These are phyloP conservation scores for Apotomis turbidana DNA, from an alignment of 2,888 invertebrate species.

Conservation along the genomic window DNA sequence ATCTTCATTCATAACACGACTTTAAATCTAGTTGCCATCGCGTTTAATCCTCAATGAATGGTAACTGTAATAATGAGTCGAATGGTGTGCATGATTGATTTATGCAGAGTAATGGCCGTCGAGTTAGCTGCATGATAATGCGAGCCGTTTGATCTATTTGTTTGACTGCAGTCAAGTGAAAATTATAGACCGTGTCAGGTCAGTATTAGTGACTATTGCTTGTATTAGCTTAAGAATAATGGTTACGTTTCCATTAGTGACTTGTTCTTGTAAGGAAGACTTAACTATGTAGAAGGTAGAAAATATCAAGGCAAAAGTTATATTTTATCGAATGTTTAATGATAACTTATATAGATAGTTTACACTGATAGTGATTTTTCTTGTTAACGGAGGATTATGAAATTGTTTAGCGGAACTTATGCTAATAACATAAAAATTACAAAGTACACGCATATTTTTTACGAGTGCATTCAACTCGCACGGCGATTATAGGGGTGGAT, in stretches of 20 bases:
- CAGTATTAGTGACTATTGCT: neutral
- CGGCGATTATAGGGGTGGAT: no score
- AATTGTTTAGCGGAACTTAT: no score
- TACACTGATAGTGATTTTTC: no score
- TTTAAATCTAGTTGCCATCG: neutral
- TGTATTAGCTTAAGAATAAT: neutral
- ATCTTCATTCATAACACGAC: neutral
- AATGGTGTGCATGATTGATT: conserved; percentile 41
- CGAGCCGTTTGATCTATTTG: conserved; percentile 38
- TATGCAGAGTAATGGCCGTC: conserved; percentile 34
- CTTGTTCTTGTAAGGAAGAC: no score
- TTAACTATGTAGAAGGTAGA: no score
- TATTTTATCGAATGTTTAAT: no score
- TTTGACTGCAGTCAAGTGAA: conserved; percentile 33
- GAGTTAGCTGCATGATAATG: conserved; percentile 41
- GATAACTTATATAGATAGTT: no score
- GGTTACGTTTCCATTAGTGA: neutral
- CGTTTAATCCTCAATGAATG: conserved; percentile 33
- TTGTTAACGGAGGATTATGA: no score
- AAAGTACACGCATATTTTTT: no score
- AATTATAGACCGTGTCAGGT: conserved; percentile 22
- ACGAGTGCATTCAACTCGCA: no score
- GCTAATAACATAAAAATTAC: no score
- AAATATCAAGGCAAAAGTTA: no score
- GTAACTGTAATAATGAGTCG: conserved; percentile 38